These are phyloP conservation scores for Silurus meridionalis DNA, from an alignment of 2,113 vertebrate species.

Conservation along the genomic window DNA sequence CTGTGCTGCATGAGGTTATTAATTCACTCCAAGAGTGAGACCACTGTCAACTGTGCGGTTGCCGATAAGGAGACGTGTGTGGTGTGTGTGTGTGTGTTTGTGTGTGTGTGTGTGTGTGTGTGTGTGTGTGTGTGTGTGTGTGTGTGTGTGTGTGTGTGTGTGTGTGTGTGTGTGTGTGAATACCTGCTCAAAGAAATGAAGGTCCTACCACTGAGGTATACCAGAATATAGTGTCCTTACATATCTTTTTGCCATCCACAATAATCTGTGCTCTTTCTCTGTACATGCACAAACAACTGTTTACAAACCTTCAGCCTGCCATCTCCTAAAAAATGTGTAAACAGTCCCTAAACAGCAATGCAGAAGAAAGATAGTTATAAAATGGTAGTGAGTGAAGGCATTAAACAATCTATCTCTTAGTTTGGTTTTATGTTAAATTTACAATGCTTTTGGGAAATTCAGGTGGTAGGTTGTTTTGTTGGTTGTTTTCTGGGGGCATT, in stretches of 20 bases:
- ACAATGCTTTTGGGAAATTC: neutral
- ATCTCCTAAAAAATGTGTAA: neutral
- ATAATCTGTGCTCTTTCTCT: constrained; percentile 8
- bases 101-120: constrained; percentile 36
- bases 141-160: constrained; percentile 39
- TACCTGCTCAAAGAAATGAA: constrained; percentile 10
- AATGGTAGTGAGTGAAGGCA: neutral
- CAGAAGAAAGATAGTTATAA: neutral
- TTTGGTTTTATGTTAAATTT: neutral
- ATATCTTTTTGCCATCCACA: constrained; percentile 22
- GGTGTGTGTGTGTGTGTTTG: constrained; percentile 37
- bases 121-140: constrained; percentile 37
- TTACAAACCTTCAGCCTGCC: neutral
- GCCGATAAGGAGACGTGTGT: constrained; percentile 57
- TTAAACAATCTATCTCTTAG: neutral
- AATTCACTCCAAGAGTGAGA: constrained; percentile 64
- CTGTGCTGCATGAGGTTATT: constrained; percentile 63
- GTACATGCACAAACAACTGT: neutral
- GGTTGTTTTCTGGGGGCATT: neutral
- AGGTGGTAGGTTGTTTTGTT: neutral
- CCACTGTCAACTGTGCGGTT: constrained; percentile 63
- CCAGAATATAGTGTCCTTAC: constrained; percentile 31
- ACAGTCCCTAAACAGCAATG: neutral
- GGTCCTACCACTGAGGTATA: constrained; percentile 26
- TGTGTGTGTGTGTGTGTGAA: constrained; percentile 34